These are phyloP conservation scores for Carettochelys insculpta DNA, from an alignment of 2,113 vertebrate species.

Conservation along the genomic window DNA sequence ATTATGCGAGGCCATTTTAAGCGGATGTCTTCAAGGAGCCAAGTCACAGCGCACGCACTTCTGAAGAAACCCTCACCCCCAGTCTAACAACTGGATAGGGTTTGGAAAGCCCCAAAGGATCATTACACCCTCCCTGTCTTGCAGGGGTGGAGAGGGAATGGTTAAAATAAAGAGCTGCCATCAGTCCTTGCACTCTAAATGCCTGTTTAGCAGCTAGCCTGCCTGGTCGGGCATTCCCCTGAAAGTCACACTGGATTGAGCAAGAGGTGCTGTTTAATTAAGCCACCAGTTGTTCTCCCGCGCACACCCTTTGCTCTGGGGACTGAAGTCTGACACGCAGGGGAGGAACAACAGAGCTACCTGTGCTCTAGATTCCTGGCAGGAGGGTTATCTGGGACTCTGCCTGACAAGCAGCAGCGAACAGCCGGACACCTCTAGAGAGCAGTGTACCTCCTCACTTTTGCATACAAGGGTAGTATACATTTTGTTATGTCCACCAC, in stretches of 20 bases:
- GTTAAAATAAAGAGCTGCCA: not conserved
- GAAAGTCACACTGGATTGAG: not conserved
- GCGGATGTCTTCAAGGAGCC: not conserved
- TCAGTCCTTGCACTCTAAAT: not conserved
- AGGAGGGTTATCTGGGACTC: accelerated
- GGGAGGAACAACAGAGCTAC: not conserved
- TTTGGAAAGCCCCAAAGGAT: not conserved
- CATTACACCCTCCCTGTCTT: not conserved
- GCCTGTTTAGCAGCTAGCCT: not conserved
- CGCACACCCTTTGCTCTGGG: not conserved
- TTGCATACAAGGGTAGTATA: no score
- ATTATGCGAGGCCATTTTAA: not conserved
- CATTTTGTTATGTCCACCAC: no score
- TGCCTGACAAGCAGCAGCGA: not conserved
- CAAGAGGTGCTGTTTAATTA: not conserved
- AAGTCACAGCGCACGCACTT: not conserved
- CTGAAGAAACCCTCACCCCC: not conserved
- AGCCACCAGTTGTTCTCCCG: not conserved
- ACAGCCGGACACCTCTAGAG: not conserved
- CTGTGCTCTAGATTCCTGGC: not conserved
- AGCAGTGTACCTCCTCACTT: no score
- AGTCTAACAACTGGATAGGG: not conserved
- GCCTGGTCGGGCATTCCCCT: not conserved
- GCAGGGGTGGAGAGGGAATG: not conserved
- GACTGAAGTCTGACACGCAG: not conserved